Evolutionary conservation across 2,113 vertebrate species (phyloP).

Genomic region (Capreolus pygargus): DNA sequence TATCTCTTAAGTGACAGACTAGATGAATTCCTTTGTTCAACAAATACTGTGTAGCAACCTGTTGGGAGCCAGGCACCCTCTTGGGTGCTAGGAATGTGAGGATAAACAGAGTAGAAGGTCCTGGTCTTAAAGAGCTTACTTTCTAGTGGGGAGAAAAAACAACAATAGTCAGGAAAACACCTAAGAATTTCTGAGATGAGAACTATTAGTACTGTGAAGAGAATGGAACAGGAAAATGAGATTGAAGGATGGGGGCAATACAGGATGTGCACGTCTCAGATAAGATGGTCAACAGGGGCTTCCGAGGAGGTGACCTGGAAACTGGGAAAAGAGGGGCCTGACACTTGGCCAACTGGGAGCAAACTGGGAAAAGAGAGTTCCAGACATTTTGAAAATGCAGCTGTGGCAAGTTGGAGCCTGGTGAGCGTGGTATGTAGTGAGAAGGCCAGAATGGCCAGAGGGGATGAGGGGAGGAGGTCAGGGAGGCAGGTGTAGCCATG

Average conservation of each 20-base stretch:
- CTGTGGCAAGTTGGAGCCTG: not conserved
- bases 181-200: not conserved
- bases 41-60: not conserved
- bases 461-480: not conserved
- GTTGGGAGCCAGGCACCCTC: not conserved
- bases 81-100: not conserved
- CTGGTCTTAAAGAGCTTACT: not conserved
- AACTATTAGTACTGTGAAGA: not conserved
- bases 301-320: not conserved
- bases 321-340: not conserved
- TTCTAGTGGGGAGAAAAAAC: not conserved
- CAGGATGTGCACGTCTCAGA: not conserved
- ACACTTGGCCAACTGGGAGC: not conserved
- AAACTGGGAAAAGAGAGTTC: not conserved
- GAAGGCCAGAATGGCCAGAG: not conserved
- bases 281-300: not conserved
- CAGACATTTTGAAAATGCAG: not conserved
- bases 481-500: not conserved
- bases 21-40: slow-evolving; percentile 24
- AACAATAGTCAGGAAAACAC: not conserved
- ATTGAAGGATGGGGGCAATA: not conserved
- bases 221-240: not conserved
- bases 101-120: not conserved
- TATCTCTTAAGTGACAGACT: not conserved
- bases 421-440: not conserved